Percentiles rank a stretch among this genome's conserved stretches.
phyloP scores from a whole-genome alignment of 2,888 invertebrate species.

The Hipparchia sbordonii region DNA sequence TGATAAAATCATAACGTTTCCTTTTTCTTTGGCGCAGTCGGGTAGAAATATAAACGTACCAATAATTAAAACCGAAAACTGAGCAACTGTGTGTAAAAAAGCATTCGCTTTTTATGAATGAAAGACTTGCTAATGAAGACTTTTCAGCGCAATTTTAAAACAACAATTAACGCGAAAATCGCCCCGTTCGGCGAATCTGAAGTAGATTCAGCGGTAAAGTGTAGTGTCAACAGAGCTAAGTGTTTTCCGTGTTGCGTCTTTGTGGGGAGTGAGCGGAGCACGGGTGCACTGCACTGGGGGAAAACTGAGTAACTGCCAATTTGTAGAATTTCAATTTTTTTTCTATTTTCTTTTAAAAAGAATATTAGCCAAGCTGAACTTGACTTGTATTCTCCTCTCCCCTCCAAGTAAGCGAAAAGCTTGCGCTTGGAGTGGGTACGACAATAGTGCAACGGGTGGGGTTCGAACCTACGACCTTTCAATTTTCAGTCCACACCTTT shows the following conservation, averaged over 20 bases:
- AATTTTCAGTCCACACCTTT: too few relatives aligned
- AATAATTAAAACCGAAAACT: slow-evolving; percentile 1
- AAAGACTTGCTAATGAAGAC: slow-evolving; percentile 35
- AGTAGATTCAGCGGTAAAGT: slow-evolving; percentile 73
- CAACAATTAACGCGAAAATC: slow-evolving; percentile 51
- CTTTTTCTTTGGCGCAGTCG: too few relatives aligned
- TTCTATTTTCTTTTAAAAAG: too few relatives aligned
- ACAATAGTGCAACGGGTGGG: too few relatives aligned
- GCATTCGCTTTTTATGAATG: slow-evolving; percentile 5
- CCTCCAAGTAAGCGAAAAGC: too few relatives aligned
- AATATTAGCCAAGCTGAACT: too few relatives aligned
- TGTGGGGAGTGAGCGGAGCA: slow-evolving; percentile 56
- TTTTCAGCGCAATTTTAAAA: slow-evolving; percentile 41
- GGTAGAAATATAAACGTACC: neutral
- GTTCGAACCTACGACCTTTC: too few relatives aligned
- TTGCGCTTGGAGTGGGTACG: too few relatives aligned
- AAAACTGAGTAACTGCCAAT: slow-evolving; percentile 35
- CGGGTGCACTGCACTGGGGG: slow-evolving; percentile 18
- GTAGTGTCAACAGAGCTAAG: slow-evolving; percentile 81
- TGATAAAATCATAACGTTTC: too few relatives aligned
- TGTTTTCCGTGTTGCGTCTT: slow-evolving; percentile 76
- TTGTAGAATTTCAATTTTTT: neutral
- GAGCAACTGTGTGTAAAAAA: neutral
- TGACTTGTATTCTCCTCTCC: too few relatives aligned
- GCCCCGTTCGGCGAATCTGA: slow-evolving; percentile 52